Base-by-base conservation (phyloP, 2,113 vertebrate genomes). In the Pelusios castaneus region DNA sequence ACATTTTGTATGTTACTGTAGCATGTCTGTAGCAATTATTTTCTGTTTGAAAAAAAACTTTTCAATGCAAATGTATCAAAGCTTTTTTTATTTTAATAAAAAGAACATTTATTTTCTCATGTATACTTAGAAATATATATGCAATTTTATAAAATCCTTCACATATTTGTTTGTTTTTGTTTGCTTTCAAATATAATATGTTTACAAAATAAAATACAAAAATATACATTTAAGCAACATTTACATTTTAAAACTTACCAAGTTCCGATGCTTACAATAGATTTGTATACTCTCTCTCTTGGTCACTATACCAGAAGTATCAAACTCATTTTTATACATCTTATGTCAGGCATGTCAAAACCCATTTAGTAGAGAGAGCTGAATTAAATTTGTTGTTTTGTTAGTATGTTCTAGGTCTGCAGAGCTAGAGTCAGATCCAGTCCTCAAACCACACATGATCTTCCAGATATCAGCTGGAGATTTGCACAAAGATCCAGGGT, bases 51-150 rank as follows among this genome's bases (percentile, higher is more conserved):
- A 95, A 97, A 97, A 93, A 93, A 80, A 95, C 83, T 95, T 97
- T 92, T 91, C 95, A 97, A 96, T 97, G 96, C 96, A 96, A 96
- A 97, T 95, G 91, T 96, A 97, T 97, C 94, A 98, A 98, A 98
- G 95, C 90, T 95, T 97, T 97, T 93, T 98, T 93, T 98, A 98
- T 98, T 98, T 98, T 98, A 98, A 98, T 98, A 98, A 97, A 98
- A 95, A 93, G 88, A 80, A 96, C 92, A 90, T 93, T 96, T 97
- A 97, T 96, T 94, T 96, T 85, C 92, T 94, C 54, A 52, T 54
- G 41, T 92, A 56, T 95, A 70, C 47, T 91, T 93, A 49, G n/a
- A 21, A 38, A 73, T 0, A 3, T 49, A 4, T 25, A 13, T 51
- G 5, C 11, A 31, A 49, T n/a, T 45, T 84, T 63, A 27, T 38